Evolutionary conservation across 2,888 invertebrate genomes (phyloP).

Genomic region (Lamproptera curius): DNA sequence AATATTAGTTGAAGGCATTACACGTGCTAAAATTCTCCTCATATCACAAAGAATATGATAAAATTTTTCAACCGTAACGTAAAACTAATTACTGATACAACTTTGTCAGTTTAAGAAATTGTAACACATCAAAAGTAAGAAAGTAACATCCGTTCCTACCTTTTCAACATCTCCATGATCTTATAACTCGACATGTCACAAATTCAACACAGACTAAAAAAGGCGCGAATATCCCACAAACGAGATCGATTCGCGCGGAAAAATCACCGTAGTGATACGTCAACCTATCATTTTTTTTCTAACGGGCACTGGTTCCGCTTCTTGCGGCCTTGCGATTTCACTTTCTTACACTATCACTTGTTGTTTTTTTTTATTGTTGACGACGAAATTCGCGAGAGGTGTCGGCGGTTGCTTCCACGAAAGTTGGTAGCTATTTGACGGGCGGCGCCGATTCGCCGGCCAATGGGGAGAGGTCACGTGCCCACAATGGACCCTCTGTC

Average conservation of each 20-base stretch:
- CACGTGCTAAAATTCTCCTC: too few species aligned
- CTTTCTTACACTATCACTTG: too few species aligned
- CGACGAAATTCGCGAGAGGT: neutral
- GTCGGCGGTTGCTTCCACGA: constrained; percentile 35
- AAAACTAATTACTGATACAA: too few species aligned
- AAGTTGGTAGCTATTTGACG: constrained; percentile 52
- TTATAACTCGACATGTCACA: constrained; percentile 43
- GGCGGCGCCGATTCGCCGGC: constrained; percentile 34
- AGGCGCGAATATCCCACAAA: constrained; percentile 4
- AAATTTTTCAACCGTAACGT: too few species aligned
- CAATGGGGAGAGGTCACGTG: constrained; percentile 45
- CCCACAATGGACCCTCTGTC: constrained; percentile 44
- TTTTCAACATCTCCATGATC: constrained; percentile 50
- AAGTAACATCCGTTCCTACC: too few species aligned
- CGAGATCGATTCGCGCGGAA: constrained; percentile 21
- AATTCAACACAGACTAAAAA: constrained; percentile 19
- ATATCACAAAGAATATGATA: too few species aligned
- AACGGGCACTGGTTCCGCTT: too few species aligned
- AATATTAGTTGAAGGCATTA: too few species aligned
- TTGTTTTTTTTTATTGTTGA: neutral
- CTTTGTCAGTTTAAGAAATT: too few species aligned
- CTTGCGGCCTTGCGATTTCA: too few species aligned
- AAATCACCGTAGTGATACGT: constrained; percentile 15
- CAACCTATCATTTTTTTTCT: neutral
- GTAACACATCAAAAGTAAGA: too few species aligned